Evolutionary conservation across 2,888 invertebrate species (phyloP).

Genomic region (Drosophila formosana): DNA sequence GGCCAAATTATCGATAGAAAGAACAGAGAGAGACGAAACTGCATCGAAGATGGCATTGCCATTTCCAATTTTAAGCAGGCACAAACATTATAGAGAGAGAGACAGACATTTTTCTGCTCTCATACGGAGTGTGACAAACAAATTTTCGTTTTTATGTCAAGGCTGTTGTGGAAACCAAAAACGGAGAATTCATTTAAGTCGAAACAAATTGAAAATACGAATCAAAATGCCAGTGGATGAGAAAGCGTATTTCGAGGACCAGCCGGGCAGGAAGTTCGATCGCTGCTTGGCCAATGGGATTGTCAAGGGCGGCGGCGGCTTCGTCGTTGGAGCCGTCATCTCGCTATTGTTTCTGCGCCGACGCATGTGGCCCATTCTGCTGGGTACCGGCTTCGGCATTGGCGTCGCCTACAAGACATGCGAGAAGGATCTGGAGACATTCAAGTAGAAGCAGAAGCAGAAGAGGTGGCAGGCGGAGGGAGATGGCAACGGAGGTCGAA

Average conservation of each 20-base stretch:
- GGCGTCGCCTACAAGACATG: conserved; percentile 71
- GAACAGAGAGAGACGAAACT: neutral
- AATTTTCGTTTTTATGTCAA: conserved; percentile 46
- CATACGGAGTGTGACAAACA: conserved; percentile 14
- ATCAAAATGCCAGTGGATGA: conserved; percentile 44
- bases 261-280: conserved; percentile 59
- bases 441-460: conserved; percentile 30
- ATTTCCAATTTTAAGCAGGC: neutral
- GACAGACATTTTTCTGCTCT: conserved; percentile 15
- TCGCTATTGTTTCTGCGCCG: conserved; percentile 71
- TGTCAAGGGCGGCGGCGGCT: conserved; percentile 71
- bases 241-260: conserved; percentile 60
- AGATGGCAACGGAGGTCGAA: neutral
- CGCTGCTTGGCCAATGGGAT: conserved; percentile 69
- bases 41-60: neutral
- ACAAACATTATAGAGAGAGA: no score
- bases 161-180: conserved; percentile 29
- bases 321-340: conserved; percentile 67
- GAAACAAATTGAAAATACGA: neutral
- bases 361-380: conserved; percentile 66
- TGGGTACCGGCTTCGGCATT: conserved; percentile 72
- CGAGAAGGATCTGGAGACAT: conserved; percentile 59
- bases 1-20: neutral
- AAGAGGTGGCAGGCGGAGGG: neutral
- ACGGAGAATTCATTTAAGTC: neutral